These are phyloP conservation scores for Zelostemma sp. DNA, from an alignment of 1,140 invertebrate species.

Conservation along the genomic window DNA sequence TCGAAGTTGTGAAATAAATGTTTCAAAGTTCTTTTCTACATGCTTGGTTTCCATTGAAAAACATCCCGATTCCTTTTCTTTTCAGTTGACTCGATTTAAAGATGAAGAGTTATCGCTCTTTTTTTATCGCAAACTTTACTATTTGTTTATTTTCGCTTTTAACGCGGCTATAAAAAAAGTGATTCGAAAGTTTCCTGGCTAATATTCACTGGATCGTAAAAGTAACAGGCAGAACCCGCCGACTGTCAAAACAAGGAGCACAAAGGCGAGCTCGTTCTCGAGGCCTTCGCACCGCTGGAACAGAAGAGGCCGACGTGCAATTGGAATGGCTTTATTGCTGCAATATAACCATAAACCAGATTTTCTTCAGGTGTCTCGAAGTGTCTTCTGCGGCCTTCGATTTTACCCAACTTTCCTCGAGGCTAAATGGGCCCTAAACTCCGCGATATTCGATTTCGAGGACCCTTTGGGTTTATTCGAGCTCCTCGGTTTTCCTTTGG, in stretches of 20 bases:
- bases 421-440: neutral
- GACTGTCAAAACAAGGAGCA: slow-evolving; percentile 62
- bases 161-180: neutral
- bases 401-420: slow-evolving; percentile 10
- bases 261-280: slow-evolving; percentile 40
- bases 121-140: neutral
- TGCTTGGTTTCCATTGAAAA: too few species aligned
- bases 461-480: neutral
- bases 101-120: too few species aligned
- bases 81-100: too few species aligned
- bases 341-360: slow-evolving; percentile 57
- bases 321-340: slow-evolving; percentile 55
- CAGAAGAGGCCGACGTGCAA: slow-evolving; percentile 19
- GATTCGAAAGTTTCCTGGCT: neutral
- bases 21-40: slow-evolving; percentile 50
- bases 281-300: slow-evolving; percentile 14
- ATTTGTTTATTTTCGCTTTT: slow-evolving; percentile 7
- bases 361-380: slow-evolving; percentile 5
- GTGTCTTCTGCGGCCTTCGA: slow-evolving; percentile 2
- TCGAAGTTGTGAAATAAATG: slow-evolving; percentile 60
- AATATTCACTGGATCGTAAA: slow-evolving; percentile 52
- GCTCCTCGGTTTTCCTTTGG: too few species aligned
- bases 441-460: too few species aligned
- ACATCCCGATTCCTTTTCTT: too few species aligned
- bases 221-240: slow-evolving; percentile 62